Evolutionary conservation across 2,888 invertebrate genomes (phyloP).

Genomic region (Catocala sponsa): DNA sequence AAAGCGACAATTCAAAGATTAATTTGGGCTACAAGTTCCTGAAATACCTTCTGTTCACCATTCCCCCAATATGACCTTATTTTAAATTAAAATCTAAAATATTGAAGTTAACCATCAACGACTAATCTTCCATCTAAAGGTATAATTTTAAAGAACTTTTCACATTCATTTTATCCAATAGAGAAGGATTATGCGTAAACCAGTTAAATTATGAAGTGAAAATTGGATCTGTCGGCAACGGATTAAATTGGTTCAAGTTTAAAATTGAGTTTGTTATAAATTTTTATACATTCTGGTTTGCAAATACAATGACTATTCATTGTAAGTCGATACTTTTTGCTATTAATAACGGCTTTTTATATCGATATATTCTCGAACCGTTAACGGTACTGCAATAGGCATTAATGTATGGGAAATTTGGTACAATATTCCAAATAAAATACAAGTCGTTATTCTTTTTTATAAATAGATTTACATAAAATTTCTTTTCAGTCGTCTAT

Average conservation of each 20-base stretch:
- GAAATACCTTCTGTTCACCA: background rate
- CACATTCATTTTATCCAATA: conserved; percentile 2
- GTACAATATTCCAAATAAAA: no score
- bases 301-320: no score
- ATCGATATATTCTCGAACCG: no score
- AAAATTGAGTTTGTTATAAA: conserved; percentile 8
- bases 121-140: conserved; percentile 5
- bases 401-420: no score
- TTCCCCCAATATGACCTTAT: background rate
- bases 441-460: no score
- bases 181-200: conserved; percentile 6
- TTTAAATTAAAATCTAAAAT: background rate
- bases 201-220: conserved; percentile 9
- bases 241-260: conserved; percentile 7
- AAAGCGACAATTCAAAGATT: no score
- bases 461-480: no score
- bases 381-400: no score
- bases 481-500: no score
- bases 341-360: background rate
- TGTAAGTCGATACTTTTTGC: background rate
- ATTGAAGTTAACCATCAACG: background rate
- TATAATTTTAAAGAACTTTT: conserved; percentile 4
- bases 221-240: conserved; percentile 5
- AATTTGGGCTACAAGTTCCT: no score
- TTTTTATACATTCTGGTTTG: background rate